These are phyloP conservation scores for Caenorhabditis brenneri DNA, from an alignment of 1,140 invertebrate genomes.

Conservation along the genomic window DNA sequence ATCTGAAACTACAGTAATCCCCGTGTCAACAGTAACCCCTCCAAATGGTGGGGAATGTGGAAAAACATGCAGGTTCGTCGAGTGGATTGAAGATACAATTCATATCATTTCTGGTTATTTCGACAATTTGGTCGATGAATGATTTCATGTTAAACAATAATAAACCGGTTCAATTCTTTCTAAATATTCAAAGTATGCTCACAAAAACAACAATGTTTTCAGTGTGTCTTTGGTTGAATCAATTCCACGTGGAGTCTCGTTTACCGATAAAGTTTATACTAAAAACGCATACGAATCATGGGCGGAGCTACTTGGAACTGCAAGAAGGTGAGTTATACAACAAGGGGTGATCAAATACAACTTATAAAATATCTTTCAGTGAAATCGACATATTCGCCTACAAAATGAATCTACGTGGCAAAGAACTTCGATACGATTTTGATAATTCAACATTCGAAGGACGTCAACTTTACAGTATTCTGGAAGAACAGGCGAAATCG, in stretches of 20 bases:
- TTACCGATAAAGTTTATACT: slow-evolving; percentile 13
- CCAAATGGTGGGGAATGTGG: background rate
- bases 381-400: slow-evolving; percentile 28
- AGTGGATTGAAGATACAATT: slow-evolving; percentile 38
- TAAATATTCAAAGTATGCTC: background rate
- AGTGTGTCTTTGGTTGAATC: slow-evolving; percentile 32
- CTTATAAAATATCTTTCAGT: background rate
- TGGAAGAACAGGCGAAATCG: background rate
- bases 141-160: background rate
- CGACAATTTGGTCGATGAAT: background rate
- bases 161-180: background rate
- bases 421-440: background rate
- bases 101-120: slow-evolving; percentile 15
- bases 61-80: slow-evolving; percentile 38
- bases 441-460: slow-evolving; percentile 34
- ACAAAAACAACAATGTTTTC: background rate
- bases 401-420: slow-evolving; percentile 18
- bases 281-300: slow-evolving; percentile 16
- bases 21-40: background rate
- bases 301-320: background rate
- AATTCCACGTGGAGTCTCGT: slow-evolving; percentile 7
- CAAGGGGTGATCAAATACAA: too few species aligned
- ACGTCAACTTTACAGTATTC: background rate
- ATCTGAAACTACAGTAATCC: slow-evolving; percentile 15
- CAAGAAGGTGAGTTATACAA: background rate